Conservation (phyloP, 1,140 invertebrate genomes). For the Meloidogyne exigua region DNA sequence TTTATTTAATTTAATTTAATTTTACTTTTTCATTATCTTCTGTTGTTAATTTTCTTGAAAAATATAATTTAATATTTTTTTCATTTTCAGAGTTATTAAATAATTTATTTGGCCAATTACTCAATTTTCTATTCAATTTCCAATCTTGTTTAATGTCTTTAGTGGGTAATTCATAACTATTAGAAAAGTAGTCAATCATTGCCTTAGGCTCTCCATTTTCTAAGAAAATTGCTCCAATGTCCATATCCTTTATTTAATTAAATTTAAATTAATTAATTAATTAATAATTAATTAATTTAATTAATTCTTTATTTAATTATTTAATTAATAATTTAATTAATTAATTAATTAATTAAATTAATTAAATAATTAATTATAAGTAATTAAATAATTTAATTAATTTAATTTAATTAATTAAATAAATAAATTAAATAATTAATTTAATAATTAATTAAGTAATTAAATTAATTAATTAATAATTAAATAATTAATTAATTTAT, state of each 20-base stretch:
- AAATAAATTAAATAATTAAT: not conserved
- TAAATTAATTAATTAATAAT: conserved; percentile 7
- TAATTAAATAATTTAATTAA: too few species aligned
- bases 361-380: not conserved
- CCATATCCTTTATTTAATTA: conserved; percentile 47
- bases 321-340: not conserved
- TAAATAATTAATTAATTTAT: not conserved
- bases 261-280: conserved; percentile 10
- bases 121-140: conserved; percentile 28
- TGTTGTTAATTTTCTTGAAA: conserved; percentile 43
- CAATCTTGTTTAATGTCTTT: conserved; percentile 44
- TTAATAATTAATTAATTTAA: too few species aligned
- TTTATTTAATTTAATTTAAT: not conserved
- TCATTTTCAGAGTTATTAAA: conserved; percentile 20
- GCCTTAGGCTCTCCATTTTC: conserved; percentile 40
- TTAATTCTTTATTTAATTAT: conserved; percentile 37
- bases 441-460: not conserved
- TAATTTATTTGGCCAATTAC: conserved; percentile 30
- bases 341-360: conserved; percentile 12
- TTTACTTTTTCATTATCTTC: conserved; percentile 46
- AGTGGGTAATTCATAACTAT: conserved; percentile 39
- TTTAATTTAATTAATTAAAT: conserved; percentile 29
- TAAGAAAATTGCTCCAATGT: conserved; percentile 47
- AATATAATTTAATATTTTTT: conserved; percentile 37
- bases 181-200: conserved; percentile 49